phyloP scores from a whole-genome alignment of 2,113 vertebrate genomes.

The Rissa tridactyla region DNA sequence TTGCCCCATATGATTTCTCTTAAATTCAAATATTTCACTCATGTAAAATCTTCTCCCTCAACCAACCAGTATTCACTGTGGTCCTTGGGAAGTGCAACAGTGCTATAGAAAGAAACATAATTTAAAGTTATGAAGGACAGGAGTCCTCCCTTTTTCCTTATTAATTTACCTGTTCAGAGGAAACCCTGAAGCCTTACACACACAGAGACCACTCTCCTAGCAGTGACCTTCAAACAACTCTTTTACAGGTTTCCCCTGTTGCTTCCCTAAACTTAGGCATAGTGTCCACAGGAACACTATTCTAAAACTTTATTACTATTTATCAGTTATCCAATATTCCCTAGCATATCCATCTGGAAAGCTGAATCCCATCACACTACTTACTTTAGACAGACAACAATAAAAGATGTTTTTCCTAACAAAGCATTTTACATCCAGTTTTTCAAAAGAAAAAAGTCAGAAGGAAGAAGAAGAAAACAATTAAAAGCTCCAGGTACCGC shows the following conservation, averaged over 20 bases:
- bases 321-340: neutral
- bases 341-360: neutral
- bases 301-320: neutral
- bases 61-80: neutral
- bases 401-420: neutral
- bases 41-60: neutral
- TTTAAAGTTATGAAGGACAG: neutral
- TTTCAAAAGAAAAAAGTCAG: slow-evolving; percentile 7
- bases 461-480: slow-evolving; percentile 35
- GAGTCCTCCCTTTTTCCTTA: neutral
- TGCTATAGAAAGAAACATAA: neutral
- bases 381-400: neutral
- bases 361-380: neutral
- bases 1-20: neutral
- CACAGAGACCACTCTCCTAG: neutral
- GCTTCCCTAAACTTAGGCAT: neutral
- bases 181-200: neutral
- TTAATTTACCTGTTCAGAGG: neutral
- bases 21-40: neutral
- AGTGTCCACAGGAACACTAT: neutral
- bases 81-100: neutral
- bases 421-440: neutral
- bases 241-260: neutral
- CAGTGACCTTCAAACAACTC: neutral
- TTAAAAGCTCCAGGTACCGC: slow-evolving; percentile 40